A percentile compares a stretch with the other conserved stretches of the same genome.
These are phyloP conservation scores for Suricata suricatta DNA, from an alignment of 2,113 vertebrate genomes.

Conservation along the genomic window DNA sequence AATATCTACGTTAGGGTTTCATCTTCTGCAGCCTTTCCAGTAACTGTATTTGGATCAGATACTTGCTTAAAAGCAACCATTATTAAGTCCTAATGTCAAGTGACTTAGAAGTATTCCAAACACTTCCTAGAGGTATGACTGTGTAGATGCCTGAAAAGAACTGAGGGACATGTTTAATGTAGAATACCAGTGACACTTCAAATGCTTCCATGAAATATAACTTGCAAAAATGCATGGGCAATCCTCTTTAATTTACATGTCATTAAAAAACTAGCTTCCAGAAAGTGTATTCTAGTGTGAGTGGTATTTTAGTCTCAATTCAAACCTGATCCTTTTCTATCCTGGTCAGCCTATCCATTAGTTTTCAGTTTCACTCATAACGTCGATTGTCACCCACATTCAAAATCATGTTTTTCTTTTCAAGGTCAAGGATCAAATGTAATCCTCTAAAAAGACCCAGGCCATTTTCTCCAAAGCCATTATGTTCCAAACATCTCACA, in stretches of 20 bases:
- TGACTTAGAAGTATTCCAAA: background rate
- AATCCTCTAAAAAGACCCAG: background rate
- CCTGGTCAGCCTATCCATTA: background rate
- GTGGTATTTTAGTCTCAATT: background rate
- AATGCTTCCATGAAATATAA: background rate
- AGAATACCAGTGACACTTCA: background rate
- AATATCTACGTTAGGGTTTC: background rate
- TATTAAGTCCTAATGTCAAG: background rate
- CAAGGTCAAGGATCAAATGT: background rate
- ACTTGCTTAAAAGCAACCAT: background rate
- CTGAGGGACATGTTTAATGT: background rate
- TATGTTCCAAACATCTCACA: background rate
- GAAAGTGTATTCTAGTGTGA: background rate
- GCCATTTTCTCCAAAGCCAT: background rate
- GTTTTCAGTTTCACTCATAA: background rate
- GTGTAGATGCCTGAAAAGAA: background rate
- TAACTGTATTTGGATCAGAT: background rate
- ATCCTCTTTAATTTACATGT: background rate
- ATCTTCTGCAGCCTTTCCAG: background rate
- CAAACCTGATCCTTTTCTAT: background rate
- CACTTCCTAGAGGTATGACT: background rate
- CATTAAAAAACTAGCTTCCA: background rate
- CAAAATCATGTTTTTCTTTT: background rate
- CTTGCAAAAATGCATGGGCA: background rate
- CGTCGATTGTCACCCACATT: background rate